phyloP scores from a whole-genome alignment of 2,888 invertebrate species.

The Mesodorylaimus sp. region DNA sequence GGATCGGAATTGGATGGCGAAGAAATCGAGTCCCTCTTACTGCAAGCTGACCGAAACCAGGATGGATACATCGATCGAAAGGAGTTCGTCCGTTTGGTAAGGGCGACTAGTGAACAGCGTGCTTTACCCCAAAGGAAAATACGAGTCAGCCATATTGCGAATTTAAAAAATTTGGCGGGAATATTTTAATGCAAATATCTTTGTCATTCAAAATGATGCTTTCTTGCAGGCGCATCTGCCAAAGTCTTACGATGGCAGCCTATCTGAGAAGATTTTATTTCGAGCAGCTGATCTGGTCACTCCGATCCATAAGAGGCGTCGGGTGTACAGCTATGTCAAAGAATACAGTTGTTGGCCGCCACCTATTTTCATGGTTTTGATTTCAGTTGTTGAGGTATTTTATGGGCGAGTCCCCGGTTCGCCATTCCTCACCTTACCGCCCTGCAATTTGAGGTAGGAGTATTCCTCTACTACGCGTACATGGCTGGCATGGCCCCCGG shows the following conservation, averaged over 20 bases:
- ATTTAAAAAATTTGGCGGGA: too few relatives aligned
- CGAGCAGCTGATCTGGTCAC: neutral
- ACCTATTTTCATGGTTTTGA: constrained; percentile 6
- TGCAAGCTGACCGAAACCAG: neutral
- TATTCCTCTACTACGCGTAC: constrained; percentile 1
- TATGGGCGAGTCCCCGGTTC: too few relatives aligned
- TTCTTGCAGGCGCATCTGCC: too few relatives aligned
- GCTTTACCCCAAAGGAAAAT: too few relatives aligned
- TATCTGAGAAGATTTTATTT: neutral
- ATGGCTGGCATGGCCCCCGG: neutral
- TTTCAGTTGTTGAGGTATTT: constrained; percentile 37
- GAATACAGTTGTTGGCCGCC: constrained; percentile 47
- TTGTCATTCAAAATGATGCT: too few relatives aligned
- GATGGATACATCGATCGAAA: neutral
- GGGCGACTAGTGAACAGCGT: too few relatives aligned
- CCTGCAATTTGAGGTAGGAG: constrained; percentile 8
- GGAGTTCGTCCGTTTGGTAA: neutral
- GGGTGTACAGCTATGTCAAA: constrained; percentile 29
- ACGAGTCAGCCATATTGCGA: too few relatives aligned
- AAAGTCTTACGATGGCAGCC: neutral
- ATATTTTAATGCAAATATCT: too few relatives aligned
- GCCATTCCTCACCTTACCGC: too few relatives aligned
- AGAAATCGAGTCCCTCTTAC: too few relatives aligned
- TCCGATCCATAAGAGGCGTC: neutral
- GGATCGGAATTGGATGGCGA: too few relatives aligned